A percentile compares a stretch with the other conserved stretches of the same genome.
Conservation (phyloP, 2,797 vertebrate species). For the Toxotes lorentzi region DNA sequence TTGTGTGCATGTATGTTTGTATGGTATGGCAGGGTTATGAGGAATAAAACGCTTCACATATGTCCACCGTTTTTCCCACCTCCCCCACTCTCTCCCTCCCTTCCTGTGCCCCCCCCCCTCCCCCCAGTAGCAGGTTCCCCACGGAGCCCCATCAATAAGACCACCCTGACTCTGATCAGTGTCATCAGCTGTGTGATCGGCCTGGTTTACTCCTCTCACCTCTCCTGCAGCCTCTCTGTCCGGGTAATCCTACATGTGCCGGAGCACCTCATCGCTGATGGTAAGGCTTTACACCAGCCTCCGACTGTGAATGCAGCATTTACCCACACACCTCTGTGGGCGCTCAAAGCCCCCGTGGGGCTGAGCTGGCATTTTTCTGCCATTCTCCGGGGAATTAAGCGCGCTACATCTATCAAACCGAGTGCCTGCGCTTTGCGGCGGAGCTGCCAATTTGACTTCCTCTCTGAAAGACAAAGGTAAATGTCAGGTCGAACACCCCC, state of each 20-base stretch:
- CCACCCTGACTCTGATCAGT: constrained; percentile 97
- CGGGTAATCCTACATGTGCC: constrained; percentile 97
- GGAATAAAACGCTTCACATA: constrained; percentile 49
- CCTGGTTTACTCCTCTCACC: constrained; percentile 94
- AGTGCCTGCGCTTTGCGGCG: constrained; percentile 27
- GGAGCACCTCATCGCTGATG: constrained; percentile 97
- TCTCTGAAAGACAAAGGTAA: constrained; percentile 72
- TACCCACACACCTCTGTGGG: constrained; percentile 5
- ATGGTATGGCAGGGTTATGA: background rate
- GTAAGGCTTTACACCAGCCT: constrained; percentile 78
- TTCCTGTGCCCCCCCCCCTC: constrained; percentile 26
- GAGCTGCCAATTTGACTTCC: constrained; percentile 55
- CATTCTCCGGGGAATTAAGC: constrained; percentile 29
- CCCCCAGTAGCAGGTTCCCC: constrained; percentile 89
- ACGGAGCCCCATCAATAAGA: constrained; percentile 97
- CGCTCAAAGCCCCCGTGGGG: constrained; percentile 29
- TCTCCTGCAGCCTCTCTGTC: constrained; percentile 92
- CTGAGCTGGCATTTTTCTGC: constrained; percentile 63
- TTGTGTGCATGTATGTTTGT: constrained; percentile 46
- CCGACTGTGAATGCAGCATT: constrained; percentile 22
- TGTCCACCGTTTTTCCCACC: constrained; percentile 36
- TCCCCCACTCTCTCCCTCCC: background rate
- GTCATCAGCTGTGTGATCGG: constrained; percentile 94
- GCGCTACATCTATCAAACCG: constrained; percentile 33
- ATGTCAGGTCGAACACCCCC: constrained; percentile 64